phyloP scores from a whole-genome alignment of 2,797 vertebrate genomes.

The Thripadectes ignobilis region DNA sequence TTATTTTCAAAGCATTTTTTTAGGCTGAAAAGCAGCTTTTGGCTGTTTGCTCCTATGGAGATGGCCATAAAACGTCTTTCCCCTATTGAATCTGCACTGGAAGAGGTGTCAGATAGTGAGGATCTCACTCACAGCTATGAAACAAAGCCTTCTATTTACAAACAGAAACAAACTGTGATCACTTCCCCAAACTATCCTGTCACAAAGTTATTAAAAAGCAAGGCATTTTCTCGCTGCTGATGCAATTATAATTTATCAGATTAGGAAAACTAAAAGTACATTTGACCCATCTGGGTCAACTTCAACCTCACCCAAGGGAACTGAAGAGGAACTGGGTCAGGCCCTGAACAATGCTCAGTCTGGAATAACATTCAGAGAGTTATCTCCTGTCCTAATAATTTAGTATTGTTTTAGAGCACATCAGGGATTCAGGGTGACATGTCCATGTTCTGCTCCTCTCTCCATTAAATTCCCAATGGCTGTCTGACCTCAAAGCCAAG shows the following conservation, averaged over 20 bases:
- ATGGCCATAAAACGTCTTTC: neutral
- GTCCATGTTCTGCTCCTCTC: neutral
- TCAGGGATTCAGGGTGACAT: neutral
- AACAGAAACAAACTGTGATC: neutral
- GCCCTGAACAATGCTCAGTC: slow-evolving; percentile 8
- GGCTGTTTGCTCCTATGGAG: neutral
- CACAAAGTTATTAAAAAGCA: neutral
- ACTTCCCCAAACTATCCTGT: neutral
- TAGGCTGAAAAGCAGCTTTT: neutral
- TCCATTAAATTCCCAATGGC: neutral
- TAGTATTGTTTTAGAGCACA: neutral
- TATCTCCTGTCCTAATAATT: neutral
- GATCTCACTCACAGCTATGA: neutral
- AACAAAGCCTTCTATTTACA: neutral
- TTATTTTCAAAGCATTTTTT: neutral
- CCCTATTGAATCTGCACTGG: neutral
- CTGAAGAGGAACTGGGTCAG: neutral
- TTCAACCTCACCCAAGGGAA: neutral
- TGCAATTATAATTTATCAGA: slow-evolving; percentile 16
- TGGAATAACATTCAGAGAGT: slow-evolving; percentile 8
- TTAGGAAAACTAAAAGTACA: neutral
- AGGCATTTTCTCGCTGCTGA: neutral
- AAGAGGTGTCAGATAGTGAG: neutral
- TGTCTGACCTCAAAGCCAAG: neutral
- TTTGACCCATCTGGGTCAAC: neutral